Base-by-base conservation (phyloP, 92 coral and sea anemone genomes). In the Anthopleura xanthogrammica region DNA sequence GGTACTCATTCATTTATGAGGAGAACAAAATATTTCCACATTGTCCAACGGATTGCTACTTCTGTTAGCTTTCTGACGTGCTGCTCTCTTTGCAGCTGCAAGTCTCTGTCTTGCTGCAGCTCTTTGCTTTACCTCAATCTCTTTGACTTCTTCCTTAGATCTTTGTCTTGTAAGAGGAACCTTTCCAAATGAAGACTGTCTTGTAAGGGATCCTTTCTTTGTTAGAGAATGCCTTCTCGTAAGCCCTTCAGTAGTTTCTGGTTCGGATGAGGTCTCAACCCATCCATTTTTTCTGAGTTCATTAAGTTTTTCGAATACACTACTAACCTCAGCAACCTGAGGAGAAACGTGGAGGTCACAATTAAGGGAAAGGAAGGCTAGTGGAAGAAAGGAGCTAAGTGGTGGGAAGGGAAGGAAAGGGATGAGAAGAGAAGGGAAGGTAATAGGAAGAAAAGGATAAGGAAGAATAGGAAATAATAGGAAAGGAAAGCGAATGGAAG, bases 251-350 rank as follows among this genome's bases (percentile, higher is more conserved):
- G 88, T 95, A 90, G 92, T 94, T 77, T 91, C 95, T 77, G 66
- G 54, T 13, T 74, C 60, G 19, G 92, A 77, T 4, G 90, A 85
- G 58, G 75, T 88, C 55, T 88, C 98, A 3, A 85, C 83, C 99
- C 99, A 97, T 65, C 90, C 91, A 86, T 94, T 97, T 82, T 83
- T 87, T 71, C 98, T 87, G 22, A 94, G 88, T 73, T 92, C 98
- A 77, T 97, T 95, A 16, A 97, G 85, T 80, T 90, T 86, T 79
- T 86, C 79, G 72, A 97, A 97, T 93, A 87, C 88, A 50, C 89
- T 84, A 87, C 90, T 83, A 16, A 97, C 97, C 36, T 97, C 98
- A 64, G 92, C 99, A 41, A 97, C 94, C 99, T 95, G 82, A 3
- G 41, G 84, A 46, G 56, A 29, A 39, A 19, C 2, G 5, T 22